Evolutionary conservation across 2,113 vertebrate genomes (phyloP).

Genomic region (Xiphophorus couchianus): DNA sequence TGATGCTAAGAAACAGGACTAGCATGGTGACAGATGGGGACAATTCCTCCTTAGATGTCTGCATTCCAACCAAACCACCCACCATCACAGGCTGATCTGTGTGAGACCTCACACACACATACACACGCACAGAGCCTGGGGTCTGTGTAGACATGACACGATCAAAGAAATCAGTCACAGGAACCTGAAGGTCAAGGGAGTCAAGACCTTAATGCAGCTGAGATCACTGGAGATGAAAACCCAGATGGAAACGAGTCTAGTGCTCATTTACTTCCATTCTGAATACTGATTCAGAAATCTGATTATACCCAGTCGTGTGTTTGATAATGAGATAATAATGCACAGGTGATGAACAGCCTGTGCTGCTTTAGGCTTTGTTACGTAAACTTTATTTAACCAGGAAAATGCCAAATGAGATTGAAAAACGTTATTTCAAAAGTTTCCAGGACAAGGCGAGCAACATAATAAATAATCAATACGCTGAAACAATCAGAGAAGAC

Average conservation of each 20-base stretch:
- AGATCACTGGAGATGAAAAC: slow-evolving; percentile 23
- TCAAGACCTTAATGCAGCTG: slow-evolving; percentile 27
- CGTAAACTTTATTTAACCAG: neutral
- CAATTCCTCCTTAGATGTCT: slow-evolving; percentile 54
- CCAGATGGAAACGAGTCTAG: slow-evolving; percentile 19
- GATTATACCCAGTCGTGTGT: neutral
- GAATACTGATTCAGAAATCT: no score
- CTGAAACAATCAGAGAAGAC: neutral
- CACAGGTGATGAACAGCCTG: neutral
- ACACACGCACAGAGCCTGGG: slow-evolving; percentile 13
- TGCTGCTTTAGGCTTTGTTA: neutral
- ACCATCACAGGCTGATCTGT: slow-evolving; percentile 48
- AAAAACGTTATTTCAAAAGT: neutral
- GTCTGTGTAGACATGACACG: slow-evolving; percentile 29
- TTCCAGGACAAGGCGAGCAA: neutral
- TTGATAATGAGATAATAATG: neutral
- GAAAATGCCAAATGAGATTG: no score
- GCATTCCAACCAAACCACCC: slow-evolving; percentile 66
- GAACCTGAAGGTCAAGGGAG: slow-evolving; percentile 49
- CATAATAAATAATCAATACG: neutral
- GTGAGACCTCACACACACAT: slow-evolving; percentile 33
- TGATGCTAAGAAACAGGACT: slow-evolving; percentile 18
- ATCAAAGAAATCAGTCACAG: slow-evolving; percentile 53
- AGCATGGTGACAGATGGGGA: slow-evolving; percentile 6
- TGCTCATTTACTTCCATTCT: neutral